These are phyloP conservation scores for Alouatta palliata DNA, from an alignment of 2,113 vertebrate genomes.

Conservation along the genomic window DNA sequence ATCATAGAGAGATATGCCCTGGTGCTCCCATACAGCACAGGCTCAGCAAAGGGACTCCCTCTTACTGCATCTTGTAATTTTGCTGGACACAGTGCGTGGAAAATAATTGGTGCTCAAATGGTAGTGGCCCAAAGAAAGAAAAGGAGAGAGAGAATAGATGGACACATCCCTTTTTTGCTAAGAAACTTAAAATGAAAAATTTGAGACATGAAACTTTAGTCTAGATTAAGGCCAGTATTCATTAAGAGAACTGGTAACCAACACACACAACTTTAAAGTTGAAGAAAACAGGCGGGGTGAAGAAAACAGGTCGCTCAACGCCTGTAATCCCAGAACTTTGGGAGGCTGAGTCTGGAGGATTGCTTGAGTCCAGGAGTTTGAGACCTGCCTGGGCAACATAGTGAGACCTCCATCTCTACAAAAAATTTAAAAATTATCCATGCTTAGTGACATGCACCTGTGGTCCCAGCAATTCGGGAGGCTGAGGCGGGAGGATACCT, in stretches of 20 bases:
- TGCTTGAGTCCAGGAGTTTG: no score
- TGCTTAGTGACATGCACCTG: no score
- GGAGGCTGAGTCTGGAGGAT: no score
- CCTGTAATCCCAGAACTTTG: no score
- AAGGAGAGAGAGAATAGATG: neutral
- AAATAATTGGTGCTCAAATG: neutral
- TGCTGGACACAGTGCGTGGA: neutral
- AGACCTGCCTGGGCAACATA: no score
- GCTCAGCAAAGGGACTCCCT: neutral
- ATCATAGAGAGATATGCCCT: neutral
- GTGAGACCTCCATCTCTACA: no score
- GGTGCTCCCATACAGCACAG: rapidly evolving
- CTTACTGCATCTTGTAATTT: neutral
- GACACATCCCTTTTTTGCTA: neutral
- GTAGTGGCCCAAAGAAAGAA: neutral
- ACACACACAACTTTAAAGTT: neutral
- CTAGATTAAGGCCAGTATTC: neutral
- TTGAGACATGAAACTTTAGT: neutral
- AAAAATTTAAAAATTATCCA: no score
- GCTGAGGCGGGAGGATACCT: no score
- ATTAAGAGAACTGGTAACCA: neutral
- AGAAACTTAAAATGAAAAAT: neutral
- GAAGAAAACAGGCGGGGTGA: no score
- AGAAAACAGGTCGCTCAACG: no score
- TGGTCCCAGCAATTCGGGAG: no score